A percentile compares a stretch with the other conserved stretches of the same genome.
Conservation (phyloP, 2,113 vertebrate species). For the Baryphthengus martii region DNA sequence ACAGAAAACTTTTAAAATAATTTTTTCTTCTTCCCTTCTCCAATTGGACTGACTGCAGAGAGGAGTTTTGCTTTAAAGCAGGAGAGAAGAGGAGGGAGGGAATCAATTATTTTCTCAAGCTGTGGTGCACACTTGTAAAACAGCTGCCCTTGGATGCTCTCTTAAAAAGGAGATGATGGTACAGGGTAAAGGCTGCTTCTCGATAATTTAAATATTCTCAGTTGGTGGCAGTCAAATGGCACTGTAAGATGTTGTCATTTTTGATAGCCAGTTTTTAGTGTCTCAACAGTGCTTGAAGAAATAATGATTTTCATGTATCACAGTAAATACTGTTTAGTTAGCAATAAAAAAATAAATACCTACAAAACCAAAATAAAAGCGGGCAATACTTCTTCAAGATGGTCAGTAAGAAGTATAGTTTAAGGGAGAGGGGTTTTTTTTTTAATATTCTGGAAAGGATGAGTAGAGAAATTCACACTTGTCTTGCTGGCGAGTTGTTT, state of each 20-base stretch:
- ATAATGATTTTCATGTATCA: background rate
- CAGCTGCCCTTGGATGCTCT: background rate
- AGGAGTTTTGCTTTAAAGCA: background rate
- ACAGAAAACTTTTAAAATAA: background rate
- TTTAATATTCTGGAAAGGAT: background rate
- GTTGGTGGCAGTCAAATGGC: background rate
- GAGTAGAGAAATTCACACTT: background rate
- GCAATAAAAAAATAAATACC: background rate
- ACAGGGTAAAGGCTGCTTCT: background rate
- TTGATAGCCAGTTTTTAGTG: background rate
- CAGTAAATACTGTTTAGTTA: background rate
- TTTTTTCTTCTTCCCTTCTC: background rate
- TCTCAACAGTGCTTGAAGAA: background rate
- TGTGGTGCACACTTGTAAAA: background rate
- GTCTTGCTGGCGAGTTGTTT: background rate
- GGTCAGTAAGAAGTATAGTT: background rate
- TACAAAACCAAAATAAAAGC: background rate
- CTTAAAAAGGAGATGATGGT: background rate
- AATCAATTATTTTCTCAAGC: background rate
- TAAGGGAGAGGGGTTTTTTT: background rate
- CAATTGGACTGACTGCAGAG: background rate
- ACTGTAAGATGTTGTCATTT: background rate
- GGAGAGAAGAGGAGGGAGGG: background rate
- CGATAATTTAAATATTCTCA: background rate
- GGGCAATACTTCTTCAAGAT: background rate